phyloP scores from a whole-genome alignment of 2,888 invertebrate species.

The Rhagophthalmus giganteus region DNA sequence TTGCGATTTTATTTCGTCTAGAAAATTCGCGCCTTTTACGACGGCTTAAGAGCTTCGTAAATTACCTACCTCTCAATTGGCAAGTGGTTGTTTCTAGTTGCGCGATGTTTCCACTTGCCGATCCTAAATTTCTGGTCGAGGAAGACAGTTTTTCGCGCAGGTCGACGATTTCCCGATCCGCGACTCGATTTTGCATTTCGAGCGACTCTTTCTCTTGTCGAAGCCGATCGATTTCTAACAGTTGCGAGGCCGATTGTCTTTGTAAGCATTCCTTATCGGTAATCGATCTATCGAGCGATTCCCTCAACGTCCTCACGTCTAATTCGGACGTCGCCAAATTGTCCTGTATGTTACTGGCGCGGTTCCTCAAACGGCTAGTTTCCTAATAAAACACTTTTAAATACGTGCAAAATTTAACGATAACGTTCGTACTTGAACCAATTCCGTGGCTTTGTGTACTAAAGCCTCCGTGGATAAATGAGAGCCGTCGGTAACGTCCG shows the following conservation, averaged over 20 bases:
- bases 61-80: slow-evolving; percentile 65
- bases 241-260: slow-evolving; percentile 70
- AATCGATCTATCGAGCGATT: slow-evolving; percentile 66
- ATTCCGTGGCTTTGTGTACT: slow-evolving; percentile 75
- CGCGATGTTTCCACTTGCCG: slow-evolving; percentile 69
- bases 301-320: slow-evolving; percentile 68
- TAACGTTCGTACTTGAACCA: slow-evolving; percentile 63
- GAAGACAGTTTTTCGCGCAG: slow-evolving; percentile 67
- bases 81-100: slow-evolving; percentile 70
- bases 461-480: slow-evolving; percentile 72
- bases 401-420: neutral
- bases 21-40: slow-evolving; percentile 27
- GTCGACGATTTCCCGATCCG: slow-evolving; percentile 74
- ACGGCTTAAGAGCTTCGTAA: too few species aligned
- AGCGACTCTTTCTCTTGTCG: slow-evolving; percentile 79
- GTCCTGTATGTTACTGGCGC: slow-evolving; percentile 62
- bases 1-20: slow-evolving; percentile 70
- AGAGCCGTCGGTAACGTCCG: slow-evolving; percentile 68
- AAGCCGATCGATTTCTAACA: slow-evolving; percentile 71
- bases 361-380: slow-evolving; percentile 49
- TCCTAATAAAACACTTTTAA: slow-evolving; percentile 47
- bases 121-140: slow-evolving; percentile 67
- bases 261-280: slow-evolving; percentile 75
- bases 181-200: slow-evolving; percentile 70
- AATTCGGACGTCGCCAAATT: slow-evolving; percentile 65